phyloP scores from a whole-genome alignment of 2,113 vertebrate species.

The Peromyscus maniculatus region DNA sequence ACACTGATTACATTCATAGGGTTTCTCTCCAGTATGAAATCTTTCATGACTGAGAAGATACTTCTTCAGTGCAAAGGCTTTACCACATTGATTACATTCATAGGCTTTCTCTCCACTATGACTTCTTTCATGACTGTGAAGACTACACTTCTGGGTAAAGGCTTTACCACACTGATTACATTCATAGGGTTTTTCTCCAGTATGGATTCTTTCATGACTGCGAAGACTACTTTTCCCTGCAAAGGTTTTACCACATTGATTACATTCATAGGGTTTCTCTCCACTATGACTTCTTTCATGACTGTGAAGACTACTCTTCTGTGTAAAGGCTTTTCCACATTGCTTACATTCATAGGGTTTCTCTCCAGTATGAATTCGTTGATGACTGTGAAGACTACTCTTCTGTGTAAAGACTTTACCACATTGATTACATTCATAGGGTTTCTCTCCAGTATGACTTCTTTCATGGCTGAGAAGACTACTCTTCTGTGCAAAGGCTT shows the following conservation, averaged over 20 bases:
- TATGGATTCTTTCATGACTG: not conserved
- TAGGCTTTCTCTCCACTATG: not conserved
- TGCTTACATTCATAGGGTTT: not conserved
- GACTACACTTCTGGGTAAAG: not conserved
- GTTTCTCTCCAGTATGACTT: not conserved
- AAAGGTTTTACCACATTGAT: not conserved
- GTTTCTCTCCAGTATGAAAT: too few species aligned
- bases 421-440: not conserved
- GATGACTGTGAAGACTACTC: too few species aligned
- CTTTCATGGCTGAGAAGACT: not conserved
- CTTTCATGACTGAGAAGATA: too few species aligned
- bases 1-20: too few species aligned
- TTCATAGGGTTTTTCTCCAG: not conserved
- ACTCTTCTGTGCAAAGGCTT: not conserved
- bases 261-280: not conserved
- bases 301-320: not conserved
- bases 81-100: not conserved
- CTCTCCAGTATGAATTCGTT: not conserved
- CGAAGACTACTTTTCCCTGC: not conserved
- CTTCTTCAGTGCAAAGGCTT: not conserved
- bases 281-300: not conserved
- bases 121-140: not conserved
- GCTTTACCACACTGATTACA: not conserved
- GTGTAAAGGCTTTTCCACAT: not conserved
- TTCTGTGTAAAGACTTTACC: not conserved